phyloP scores from a whole-genome alignment of 2,888 invertebrate species.

The Chirona hameri region DNA sequence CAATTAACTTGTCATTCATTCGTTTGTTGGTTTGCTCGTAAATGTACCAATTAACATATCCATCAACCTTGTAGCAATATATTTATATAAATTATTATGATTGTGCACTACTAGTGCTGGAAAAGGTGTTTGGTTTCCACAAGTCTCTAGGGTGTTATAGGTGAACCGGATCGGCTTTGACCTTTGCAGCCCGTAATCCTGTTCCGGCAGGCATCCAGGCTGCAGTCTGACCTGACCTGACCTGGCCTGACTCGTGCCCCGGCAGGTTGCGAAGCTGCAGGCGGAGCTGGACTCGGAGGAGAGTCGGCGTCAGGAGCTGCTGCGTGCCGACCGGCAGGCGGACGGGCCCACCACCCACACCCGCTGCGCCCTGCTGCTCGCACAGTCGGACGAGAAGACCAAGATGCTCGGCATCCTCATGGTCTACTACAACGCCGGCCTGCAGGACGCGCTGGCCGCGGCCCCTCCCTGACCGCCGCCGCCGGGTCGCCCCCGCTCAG shows the following conservation, averaged over 20 bases:
- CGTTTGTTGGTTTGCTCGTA: too few species aligned
- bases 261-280: conserved; percentile 22
- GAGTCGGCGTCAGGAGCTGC: conserved; percentile 7
- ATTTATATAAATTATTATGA: too few species aligned
- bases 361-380: conserved; percentile 22
- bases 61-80: too few species aligned
- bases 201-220: neutral
- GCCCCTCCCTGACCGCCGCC: neutral
- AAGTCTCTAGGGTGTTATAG: too few species aligned
- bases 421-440: conserved; percentile 25
- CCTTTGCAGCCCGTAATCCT: too few species aligned
- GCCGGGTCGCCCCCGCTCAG: too few species aligned
- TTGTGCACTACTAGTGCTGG: too few species aligned
- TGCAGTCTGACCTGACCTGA: neutral
- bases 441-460: neutral
- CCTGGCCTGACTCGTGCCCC: neutral
- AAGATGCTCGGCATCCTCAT: conserved; percentile 26
- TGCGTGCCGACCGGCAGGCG: neutral
- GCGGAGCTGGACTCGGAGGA: conserved; percentile 13
- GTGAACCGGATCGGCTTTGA: too few species aligned
- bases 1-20: too few species aligned
- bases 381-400: conserved; percentile 5
- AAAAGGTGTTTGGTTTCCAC: too few species aligned
- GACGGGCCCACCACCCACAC: neutral
- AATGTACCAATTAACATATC: too few species aligned